Conservation (phyloP, 1,140 invertebrate species). For the Caerostris darwini region DNA sequence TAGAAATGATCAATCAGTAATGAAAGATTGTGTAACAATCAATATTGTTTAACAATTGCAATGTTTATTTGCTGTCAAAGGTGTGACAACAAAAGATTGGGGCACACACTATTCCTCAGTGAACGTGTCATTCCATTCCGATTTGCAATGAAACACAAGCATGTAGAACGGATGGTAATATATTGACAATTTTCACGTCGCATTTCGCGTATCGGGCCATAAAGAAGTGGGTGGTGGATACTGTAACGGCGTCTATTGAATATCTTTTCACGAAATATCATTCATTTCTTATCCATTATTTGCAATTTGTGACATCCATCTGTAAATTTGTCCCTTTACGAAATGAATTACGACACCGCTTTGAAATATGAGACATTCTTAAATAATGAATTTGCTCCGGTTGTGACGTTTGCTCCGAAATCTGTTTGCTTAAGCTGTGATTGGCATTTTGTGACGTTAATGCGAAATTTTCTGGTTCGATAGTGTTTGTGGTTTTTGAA, state of each 20-base stretch:
- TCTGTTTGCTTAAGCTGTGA: background rate
- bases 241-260: conserved; percentile 11
- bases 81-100: too few species aligned
- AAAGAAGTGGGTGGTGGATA: background rate
- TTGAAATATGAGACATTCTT: background rate
- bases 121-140: too few species aligned
- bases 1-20: too few species aligned
- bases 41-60: too few species aligned
- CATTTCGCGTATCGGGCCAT: background rate
- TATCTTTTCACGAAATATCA: background rate
- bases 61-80: too few species aligned
- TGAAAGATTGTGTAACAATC: too few species aligned
- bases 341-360: background rate
- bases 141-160: background rate
- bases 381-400: background rate
- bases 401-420: background rate
- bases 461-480: too few species aligned
- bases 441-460: background rate
- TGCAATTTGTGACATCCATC: conserved; percentile 2
- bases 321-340: background rate
- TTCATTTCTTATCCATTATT: conserved; percentile 3
- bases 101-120: too few species aligned
- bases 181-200: conserved; percentile 14
- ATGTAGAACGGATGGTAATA: background rate
- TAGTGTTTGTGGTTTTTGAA: too few species aligned